Evolutionary conservation across 2,113 vertebrate genomes (phyloP).

Genomic region (Sclerurus mexicanus): DNA sequence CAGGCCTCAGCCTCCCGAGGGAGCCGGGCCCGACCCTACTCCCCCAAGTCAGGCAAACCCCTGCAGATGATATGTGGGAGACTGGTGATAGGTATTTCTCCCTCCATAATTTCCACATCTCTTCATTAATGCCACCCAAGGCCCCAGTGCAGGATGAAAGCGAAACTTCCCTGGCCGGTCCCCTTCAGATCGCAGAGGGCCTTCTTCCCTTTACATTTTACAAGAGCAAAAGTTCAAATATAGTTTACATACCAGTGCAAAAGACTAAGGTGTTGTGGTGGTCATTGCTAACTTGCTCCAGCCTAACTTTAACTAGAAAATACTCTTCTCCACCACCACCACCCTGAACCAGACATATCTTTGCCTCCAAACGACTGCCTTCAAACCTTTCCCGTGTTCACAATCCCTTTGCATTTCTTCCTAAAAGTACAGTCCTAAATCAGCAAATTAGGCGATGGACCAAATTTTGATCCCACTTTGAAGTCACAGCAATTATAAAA

Average conservation of each 20-base stretch:
- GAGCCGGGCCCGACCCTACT: background rate
- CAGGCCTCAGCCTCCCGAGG: background rate
- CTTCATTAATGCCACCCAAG: background rate
- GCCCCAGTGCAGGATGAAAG: slow-evolving; percentile 7
- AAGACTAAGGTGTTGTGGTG: slow-evolving; percentile 17
- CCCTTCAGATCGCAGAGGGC: background rate
- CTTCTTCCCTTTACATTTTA: background rate
- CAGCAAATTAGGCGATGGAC: background rate
- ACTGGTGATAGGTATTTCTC: background rate
- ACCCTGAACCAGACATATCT: background rate
- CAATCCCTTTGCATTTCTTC: background rate
- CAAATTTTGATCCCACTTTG: background rate
- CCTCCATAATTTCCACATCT: background rate
- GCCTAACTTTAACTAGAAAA: background rate
- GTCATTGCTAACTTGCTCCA: background rate
- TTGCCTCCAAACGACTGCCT: background rate
- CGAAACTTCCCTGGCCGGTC: slow-evolving; percentile 25
- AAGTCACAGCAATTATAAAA: background rate
- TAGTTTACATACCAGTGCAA: slow-evolving; percentile 40
- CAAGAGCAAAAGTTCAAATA: slow-evolving; percentile 54
- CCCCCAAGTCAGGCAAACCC: background rate
- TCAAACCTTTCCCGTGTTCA: background rate
- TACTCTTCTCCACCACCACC: too few relatives aligned
- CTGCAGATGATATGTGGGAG: background rate
- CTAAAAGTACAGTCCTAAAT: background rate